Evolutionary conservation across 2,888 invertebrate genomes (phyloP), one percentile per base, ranked within the genome.

Genomic region (Parelbella ahira): DNA sequence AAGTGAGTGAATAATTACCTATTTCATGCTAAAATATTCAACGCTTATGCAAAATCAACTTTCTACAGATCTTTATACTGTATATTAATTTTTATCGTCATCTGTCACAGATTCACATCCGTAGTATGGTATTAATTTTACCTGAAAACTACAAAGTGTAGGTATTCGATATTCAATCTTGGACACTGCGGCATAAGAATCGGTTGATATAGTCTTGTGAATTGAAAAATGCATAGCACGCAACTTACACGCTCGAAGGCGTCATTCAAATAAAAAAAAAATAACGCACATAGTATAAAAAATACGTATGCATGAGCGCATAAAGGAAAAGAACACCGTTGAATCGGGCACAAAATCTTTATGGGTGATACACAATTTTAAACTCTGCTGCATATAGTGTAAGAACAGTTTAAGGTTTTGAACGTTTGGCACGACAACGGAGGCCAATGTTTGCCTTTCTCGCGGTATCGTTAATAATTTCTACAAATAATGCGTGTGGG

Each of bases 401-500:
- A 18, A 12, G 24, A 12, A 24, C 18, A 18, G 11, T 21, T 15
- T 23, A 5, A 36, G 9, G n/a, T 10, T 23, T 29, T 21, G 6
- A 27, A 11, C 10, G 3, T 8, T 29, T 7, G 15, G 6, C 15
- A 10, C 23, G 23, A 15, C 30, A 24, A 23, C 18, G 10, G 38
- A 45, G 48, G 52, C 48, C 30, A 45, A 48, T 64, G 61, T 72
- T 72, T 68, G 65, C 66, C 63, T 70, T 76, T 78, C 73, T 59
- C 71, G 67, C 47, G 53, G 56, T 53, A 57, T 51, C 65, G 76
- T 62, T 63, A 75, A 78, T 75, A 66, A 69, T 71, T 70, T 68
- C 61, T 58, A 60, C 69, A 78, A 75, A 74, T 58, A 57, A 48
- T 47, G 42, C 47, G 47, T 54, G 51, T 53, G 32, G 18, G 28